Conservation (phyloP, 2,797 vertebrate species). For the Chrosomus eos region DNA sequence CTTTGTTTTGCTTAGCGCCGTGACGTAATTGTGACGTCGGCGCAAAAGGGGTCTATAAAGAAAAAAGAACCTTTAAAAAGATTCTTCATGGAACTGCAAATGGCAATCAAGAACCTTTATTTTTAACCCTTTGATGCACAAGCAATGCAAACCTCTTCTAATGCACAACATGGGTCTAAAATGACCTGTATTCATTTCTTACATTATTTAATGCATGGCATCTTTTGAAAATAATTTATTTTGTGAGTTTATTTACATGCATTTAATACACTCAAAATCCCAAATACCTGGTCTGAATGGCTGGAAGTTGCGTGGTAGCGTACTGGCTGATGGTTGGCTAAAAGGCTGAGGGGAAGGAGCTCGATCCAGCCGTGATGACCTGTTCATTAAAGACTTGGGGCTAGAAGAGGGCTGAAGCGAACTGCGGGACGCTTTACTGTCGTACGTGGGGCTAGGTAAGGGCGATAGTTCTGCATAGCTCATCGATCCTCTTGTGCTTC, state of each 20-base stretch:
- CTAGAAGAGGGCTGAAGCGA: slow-evolving; percentile 34
- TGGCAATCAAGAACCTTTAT: background rate
- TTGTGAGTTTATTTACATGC: background rate
- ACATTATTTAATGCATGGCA: no score
- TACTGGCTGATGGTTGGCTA: slow-evolving; percentile 58
- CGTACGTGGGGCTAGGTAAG: slow-evolving; percentile 62
- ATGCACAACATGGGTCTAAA: no score
- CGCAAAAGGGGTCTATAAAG: no score
- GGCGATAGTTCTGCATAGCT: slow-evolving; percentile 60
- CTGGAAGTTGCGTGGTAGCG: slow-evolving; percentile 70
- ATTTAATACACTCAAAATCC: slow-evolving; percentile 31
- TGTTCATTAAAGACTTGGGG: slow-evolving; percentile 55
- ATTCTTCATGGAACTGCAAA: background rate
- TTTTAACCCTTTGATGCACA: background rate
- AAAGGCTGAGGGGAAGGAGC: slow-evolving; percentile 64
- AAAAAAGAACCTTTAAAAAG: no score
- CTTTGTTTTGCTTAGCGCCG: no score
- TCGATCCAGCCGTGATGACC: slow-evolving; percentile 69
- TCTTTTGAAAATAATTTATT: no score
- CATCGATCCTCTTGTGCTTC: slow-evolving; percentile 58
- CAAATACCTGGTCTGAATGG: slow-evolving; percentile 64
- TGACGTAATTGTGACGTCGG: no score
- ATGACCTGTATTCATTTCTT: no score
- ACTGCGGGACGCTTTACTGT: slow-evolving; percentile 19
- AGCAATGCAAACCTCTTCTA: no score